Conservation (phyloP, 1,140 invertebrate species). For the Platorchestia sp. region DNA sequence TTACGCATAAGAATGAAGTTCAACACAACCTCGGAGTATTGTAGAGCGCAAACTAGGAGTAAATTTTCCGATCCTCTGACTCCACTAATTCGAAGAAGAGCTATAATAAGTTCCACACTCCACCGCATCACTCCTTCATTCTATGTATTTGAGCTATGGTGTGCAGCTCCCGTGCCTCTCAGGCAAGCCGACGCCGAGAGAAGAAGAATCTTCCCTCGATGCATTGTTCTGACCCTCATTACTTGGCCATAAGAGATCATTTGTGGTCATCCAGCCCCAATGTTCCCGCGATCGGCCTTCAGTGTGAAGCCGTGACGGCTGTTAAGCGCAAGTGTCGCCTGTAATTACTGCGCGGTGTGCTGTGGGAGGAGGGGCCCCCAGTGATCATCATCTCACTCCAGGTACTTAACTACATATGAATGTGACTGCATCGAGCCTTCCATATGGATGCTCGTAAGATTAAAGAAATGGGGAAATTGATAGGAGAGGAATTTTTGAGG, state of each 20-base stretch:
- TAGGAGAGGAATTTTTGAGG: background rate
- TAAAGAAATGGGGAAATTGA: background rate
- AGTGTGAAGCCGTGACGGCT: slow-evolving; percentile 27
- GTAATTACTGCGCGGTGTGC: background rate
- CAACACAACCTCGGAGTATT: too few species aligned
- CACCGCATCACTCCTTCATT: background rate
- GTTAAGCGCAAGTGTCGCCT: slow-evolving; percentile 21
- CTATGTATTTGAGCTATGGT: background rate
- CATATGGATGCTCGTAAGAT: too few species aligned
- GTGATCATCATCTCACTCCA: background rate
- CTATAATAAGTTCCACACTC: background rate
- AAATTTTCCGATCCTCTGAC: too few species aligned
- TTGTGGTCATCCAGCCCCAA: slow-evolving; percentile 44
- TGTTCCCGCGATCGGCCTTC: slow-evolving; percentile 13
- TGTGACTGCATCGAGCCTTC: background rate
- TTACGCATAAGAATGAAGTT: too few species aligned
- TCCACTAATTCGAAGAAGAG: background rate
- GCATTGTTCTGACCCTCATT: slow-evolving; percentile 50
- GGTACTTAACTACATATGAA: background rate
- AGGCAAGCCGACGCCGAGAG: background rate
- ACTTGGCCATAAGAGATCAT: slow-evolving; percentile 48
- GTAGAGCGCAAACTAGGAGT: too few species aligned
- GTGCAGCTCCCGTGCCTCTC: background rate
- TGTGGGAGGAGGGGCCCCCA: background rate
- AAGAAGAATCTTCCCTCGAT: slow-evolving; percentile 39